Evolutionary conservation across 30 jellyfish, hydroid and myxozoan species (phyloP).

Genomic region (Aurelia sp.): DNA sequence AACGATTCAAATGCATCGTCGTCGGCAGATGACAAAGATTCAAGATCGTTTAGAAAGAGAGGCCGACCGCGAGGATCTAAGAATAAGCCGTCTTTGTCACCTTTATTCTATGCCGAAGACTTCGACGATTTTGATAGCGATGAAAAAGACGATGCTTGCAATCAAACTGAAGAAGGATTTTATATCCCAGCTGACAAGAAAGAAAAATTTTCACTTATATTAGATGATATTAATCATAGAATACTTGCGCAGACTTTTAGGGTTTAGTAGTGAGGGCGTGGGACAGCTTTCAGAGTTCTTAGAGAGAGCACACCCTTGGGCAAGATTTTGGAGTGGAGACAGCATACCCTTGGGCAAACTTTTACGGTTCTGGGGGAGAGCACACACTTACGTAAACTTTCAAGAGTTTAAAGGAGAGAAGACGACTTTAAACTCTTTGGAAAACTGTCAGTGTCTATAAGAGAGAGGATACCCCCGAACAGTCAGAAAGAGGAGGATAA

Average conservation of each 20-base stretch:
- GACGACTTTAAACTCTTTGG: too few relatives aligned
- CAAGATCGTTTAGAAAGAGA: slow-evolving; percentile 35
- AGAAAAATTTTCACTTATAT: slow-evolving; percentile 51
- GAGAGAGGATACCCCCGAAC: too few relatives aligned
- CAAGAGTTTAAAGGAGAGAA: too few relatives aligned
- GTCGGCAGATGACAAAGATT: slow-evolving; percentile 29
- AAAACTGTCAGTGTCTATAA: too few relatives aligned
- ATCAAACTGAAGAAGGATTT: slow-evolving; percentile 11
- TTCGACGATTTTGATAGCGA: slow-evolving; percentile 55
- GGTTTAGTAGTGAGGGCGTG: neutral
- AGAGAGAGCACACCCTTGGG: too few relatives aligned
- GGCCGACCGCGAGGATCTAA: slow-evolving; percentile 73
- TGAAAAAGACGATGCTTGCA: slow-evolving; percentile 20
- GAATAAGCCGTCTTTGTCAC: slow-evolving; percentile 41
- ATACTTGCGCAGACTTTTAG: slow-evolving; percentile 42
- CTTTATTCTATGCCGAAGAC: slow-evolving; percentile 70
- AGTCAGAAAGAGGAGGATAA: too few relatives aligned
- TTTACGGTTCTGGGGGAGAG: neutral
- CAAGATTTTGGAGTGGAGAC: too few relatives aligned
- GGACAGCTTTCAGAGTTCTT: too few relatives aligned
- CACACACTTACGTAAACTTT: too few relatives aligned
- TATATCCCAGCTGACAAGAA: slow-evolving; percentile 56
- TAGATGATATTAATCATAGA: slow-evolving; percentile 46
- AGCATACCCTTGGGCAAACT: slow-evolving; percentile 20
- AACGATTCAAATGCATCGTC: slow-evolving; percentile 4